Percentiles rank a stretch among this genome's conserved stretches.
These are phyloP conservation scores for Didymodactylos carnosus DNA, from an alignment of 2,888 invertebrate genomes.

Conservation along the genomic window DNA sequence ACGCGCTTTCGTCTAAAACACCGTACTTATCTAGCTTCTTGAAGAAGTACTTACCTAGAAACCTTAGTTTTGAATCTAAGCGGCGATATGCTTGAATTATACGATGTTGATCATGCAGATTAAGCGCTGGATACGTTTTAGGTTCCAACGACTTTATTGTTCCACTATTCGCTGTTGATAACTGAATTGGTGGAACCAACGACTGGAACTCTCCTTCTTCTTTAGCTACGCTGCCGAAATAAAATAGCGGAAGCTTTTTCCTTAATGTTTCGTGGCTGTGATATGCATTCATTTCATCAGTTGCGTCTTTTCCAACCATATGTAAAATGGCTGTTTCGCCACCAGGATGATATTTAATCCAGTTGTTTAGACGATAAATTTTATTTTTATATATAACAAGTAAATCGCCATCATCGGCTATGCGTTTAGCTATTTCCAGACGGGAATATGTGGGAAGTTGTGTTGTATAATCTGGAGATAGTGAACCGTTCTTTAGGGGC, in stretches of 20 bases:
- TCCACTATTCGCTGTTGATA: neutral
- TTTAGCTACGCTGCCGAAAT: neutral
- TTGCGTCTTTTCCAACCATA: neutral
- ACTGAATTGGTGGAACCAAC: neutral
- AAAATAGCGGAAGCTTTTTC: neutral
- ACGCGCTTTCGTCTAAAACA: no score
- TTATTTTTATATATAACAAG: neutral
- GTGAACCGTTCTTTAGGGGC: no score
- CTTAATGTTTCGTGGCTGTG: neutral
- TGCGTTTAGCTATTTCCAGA: neutral
- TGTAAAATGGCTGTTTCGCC: neutral
- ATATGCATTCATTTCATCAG: neutral
- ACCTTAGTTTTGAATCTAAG: neutral
- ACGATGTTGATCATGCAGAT: neutral
- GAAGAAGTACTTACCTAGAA: neutral
- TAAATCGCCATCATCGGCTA: neutral
- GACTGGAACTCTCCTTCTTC: neutral
- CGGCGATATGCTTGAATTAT: neutral
- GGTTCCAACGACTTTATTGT: no score
- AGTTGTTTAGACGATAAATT: neutral
- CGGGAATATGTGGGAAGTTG: no score
- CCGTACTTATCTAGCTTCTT: no score
- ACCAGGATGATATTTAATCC: neutral
- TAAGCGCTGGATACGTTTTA: no score
- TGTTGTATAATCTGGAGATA: no score